Conservation (phyloP, 2,113 vertebrate species). For the Galeopterus variegatus region DNA sequence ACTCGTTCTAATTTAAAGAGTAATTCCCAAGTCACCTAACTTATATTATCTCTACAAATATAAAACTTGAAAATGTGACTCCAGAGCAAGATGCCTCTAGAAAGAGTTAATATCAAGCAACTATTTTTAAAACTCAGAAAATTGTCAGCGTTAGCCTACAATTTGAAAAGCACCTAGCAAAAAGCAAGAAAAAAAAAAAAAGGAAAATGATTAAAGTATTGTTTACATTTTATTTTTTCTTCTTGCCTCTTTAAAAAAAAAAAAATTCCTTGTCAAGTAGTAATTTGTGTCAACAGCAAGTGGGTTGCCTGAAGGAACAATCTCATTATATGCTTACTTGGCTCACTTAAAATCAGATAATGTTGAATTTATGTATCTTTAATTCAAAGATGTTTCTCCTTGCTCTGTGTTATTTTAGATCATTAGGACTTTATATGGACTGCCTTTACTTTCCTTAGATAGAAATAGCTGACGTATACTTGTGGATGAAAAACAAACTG, state of each 20-base stretch:
- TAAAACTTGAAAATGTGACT: neutral
- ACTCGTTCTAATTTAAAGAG: slow-evolving; percentile 31
- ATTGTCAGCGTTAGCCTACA: neutral
- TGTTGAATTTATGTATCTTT: slow-evolving; percentile 66
- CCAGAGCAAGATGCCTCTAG: neutral
- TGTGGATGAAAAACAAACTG: neutral
- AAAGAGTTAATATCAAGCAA: slow-evolving; percentile 56
- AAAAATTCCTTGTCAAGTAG: slow-evolving; percentile 39
- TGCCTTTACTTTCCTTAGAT: neutral
- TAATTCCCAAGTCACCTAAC: slow-evolving; percentile 14
- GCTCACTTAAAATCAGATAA: slow-evolving; percentile 61
- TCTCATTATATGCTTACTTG: slow-evolving; percentile 39
- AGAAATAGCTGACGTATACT: slow-evolving; percentile 5
- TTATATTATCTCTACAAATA: slow-evolving; percentile 48
- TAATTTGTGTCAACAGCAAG: slow-evolving; percentile 70
- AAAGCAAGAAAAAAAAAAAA: neutral
- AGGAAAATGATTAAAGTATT: neutral
- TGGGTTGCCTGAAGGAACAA: slow-evolving; percentile 55
- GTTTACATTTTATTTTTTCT: slow-evolving; percentile 58
- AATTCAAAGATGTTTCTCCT: slow-evolving; percentile 60
- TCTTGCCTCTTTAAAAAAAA: neutral
- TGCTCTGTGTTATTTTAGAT: slow-evolving; percentile 56
- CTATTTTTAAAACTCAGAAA: slow-evolving; percentile 66
- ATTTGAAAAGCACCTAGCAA: slow-evolving; percentile 46
- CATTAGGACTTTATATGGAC: slow-evolving; percentile 29